Evolutionary conservation across 30 jellyfish, hydroid and myxozoan species (phyloP).

Genomic region (Sanderia malayensis): DNA sequence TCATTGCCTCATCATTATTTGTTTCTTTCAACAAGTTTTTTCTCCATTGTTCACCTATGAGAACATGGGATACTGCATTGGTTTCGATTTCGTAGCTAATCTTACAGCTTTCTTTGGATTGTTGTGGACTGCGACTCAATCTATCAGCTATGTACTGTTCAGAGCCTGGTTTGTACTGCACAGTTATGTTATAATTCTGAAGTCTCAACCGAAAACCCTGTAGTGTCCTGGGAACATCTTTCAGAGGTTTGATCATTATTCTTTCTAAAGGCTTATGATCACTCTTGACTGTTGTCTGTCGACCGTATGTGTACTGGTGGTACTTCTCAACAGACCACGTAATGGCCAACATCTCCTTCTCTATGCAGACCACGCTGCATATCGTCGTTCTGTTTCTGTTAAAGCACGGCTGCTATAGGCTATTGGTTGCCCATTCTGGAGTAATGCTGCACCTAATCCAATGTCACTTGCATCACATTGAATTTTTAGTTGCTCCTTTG

Average conservation of each 20-base stretch:
- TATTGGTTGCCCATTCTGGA: constrained; percentile 55
- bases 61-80: constrained; percentile 43
- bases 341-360: constrained; percentile 29
- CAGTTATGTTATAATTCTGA: constrained; percentile 44
- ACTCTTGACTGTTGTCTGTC: constrained; percentile 24
- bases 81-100: constrained; percentile 20
- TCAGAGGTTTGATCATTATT: constrained; percentile 38
- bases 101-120: constrained; percentile 30
- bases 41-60: constrained; percentile 55
- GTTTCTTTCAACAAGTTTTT: constrained; percentile 42
- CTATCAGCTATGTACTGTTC: constrained; percentile 58
- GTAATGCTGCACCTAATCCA: constrained; percentile 63
- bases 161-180: constrained; percentile 54
- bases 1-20: constrained; percentile 45
- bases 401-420: constrained; percentile 20
- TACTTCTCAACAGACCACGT: constrained; percentile 19
- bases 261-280: constrained; percentile 40
- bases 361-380: constrained; percentile 57
- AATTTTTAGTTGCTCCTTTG: constrained; percentile 34
- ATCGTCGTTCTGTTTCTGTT: constrained; percentile 36
- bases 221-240: constrained; percentile 18
- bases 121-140: constrained; percentile 46
- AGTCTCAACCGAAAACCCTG: constrained; percentile 42
- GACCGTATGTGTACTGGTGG: constrained; percentile 36
- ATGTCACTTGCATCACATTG: constrained; percentile 57